Percentiles rank a stretch among this genome's conserved stretches.
Evolutionary conservation across 2,888 invertebrate genomes (phyloP).

Genomic region (Aleiodes leptofemur): DNA sequence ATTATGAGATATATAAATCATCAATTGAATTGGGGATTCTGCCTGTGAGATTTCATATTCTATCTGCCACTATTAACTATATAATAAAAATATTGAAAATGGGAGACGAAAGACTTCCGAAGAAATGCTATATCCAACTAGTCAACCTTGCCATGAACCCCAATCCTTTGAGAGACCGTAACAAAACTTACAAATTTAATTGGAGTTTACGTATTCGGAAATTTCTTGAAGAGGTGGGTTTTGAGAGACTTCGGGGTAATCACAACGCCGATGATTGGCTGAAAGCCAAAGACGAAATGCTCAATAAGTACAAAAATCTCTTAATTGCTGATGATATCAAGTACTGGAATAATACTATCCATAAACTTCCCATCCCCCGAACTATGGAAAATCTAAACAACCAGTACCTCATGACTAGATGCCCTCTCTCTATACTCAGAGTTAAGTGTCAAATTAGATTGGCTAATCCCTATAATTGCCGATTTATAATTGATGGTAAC

Average conservation of each 20-base stretch:
- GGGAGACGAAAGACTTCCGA: no score
- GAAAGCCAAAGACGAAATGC: background rate
- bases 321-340: background rate
- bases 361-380: background rate
- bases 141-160: background rate
- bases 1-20: background rate
- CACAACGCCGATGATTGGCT: constrained; percentile 10
- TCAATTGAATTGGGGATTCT: constrained; percentile 32
- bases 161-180: constrained; percentile 1
- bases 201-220: constrained; percentile 29
- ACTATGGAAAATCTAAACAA: no score
- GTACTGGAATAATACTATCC: background rate
- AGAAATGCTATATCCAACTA: no score
- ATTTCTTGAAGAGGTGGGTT: constrained; percentile 13
- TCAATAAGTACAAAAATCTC: background rate
- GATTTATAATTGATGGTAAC: background rate
- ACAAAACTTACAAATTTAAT: constrained; percentile 16
- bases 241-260: constrained; percentile 29
- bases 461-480: background rate
- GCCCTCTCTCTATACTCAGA: background rate
- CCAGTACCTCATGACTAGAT: background rate
- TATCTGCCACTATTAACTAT: constrained; percentile 27
- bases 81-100: constrained; percentile 22
- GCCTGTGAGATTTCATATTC: constrained; percentile 1
- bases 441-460: background rate